Conservation (phyloP, 2,113 vertebrate genomes). For the Dendrocopos noguchii region DNA sequence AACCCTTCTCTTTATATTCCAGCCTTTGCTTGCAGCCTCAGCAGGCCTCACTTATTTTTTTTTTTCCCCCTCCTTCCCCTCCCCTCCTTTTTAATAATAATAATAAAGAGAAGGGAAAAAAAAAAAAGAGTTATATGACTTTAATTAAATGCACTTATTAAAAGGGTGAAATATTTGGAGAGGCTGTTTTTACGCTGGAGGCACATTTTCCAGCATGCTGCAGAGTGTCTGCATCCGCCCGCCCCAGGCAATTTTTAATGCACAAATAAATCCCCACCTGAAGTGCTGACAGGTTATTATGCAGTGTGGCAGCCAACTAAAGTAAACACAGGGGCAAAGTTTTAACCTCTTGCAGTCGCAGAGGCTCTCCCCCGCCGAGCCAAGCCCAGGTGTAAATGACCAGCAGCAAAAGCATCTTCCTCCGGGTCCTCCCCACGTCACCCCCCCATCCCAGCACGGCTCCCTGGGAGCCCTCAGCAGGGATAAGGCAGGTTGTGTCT, state of each 20-base stretch:
- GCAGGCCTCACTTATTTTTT: slow-evolving; percentile 2
- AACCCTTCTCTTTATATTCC: slow-evolving; percentile 60
- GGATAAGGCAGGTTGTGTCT: neutral
- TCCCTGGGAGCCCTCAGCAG: neutral
- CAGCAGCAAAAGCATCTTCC: neutral
- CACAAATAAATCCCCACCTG: slow-evolving; percentile 85
- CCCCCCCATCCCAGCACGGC: neutral
- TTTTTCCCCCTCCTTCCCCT: neutral
- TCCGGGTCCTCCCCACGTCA: neutral
- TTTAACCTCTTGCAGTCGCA: slow-evolving; percentile 77
- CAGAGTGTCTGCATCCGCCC: slow-evolving; percentile 78
- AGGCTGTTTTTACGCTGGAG: slow-evolving; percentile 73
- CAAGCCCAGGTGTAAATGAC: slow-evolving; percentile 23
- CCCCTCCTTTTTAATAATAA: slow-evolving; percentile 73
- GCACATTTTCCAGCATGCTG: slow-evolving; percentile 82
- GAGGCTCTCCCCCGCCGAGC: slow-evolving; percentile 9
- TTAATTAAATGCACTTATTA: slow-evolving; percentile 87
- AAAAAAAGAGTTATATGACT: slow-evolving; percentile 79
- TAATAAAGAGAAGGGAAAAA: slow-evolving; percentile 56
- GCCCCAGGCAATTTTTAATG: slow-evolving; percentile 82
- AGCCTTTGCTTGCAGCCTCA: slow-evolving; percentile 44
- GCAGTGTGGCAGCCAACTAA: slow-evolving; percentile 77
- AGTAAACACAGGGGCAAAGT: slow-evolving; percentile 77
- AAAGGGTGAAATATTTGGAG: slow-evolving; percentile 79
- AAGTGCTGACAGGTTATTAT: slow-evolving; percentile 84